These are phyloP conservation scores for Drosophila rufa DNA, from an alignment of 1,140 invertebrate genomes.

Conservation along the genomic window DNA sequence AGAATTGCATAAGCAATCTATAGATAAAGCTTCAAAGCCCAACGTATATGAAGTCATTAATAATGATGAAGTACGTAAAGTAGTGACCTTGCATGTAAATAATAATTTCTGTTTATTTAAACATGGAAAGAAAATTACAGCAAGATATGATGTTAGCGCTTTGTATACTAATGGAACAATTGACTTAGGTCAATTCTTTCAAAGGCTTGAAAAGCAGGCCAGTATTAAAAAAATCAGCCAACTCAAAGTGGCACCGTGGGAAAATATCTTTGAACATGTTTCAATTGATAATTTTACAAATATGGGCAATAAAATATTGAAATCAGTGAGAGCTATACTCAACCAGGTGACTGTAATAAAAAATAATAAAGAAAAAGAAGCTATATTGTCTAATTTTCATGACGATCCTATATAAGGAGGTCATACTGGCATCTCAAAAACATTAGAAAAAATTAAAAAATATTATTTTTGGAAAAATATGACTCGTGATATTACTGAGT, in stretches of 20 bases:
- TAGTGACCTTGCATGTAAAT: too few species aligned
- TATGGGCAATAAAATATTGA: conserved; percentile 31
- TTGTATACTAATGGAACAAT: conserved; percentile 6
- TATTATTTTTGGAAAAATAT: conserved; percentile 36
- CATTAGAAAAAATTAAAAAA: conserved; percentile 31
- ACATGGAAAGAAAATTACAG: conserved; percentile 12
- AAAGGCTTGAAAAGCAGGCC: background rate
- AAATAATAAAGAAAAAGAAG: conserved; percentile 27
- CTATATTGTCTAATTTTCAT: conserved; percentile 26
- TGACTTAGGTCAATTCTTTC: background rate
- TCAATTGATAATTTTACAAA: conserved; percentile 30
- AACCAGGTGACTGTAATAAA: conserved; percentile 18
- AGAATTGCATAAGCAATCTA: too few species aligned
- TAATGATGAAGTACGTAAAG: too few species aligned
- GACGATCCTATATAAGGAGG: conserved; percentile 17
- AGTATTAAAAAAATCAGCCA: background rate
- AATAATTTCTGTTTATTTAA: background rate
- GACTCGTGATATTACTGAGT: conserved; percentile 15
- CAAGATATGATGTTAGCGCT: conserved; percentile 27
- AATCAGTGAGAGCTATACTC: conserved; percentile 38
- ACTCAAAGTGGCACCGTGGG: conserved; percentile 16
- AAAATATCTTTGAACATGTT: conserved; percentile 29
- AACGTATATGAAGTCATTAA: too few species aligned
- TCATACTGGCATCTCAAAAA: conserved; percentile 23
- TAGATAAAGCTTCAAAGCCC: too few species aligned